Evolutionary conservation across 2,113 vertebrate genomes (phyloP).

Genomic region (Corvus hawaiiensis): DNA sequence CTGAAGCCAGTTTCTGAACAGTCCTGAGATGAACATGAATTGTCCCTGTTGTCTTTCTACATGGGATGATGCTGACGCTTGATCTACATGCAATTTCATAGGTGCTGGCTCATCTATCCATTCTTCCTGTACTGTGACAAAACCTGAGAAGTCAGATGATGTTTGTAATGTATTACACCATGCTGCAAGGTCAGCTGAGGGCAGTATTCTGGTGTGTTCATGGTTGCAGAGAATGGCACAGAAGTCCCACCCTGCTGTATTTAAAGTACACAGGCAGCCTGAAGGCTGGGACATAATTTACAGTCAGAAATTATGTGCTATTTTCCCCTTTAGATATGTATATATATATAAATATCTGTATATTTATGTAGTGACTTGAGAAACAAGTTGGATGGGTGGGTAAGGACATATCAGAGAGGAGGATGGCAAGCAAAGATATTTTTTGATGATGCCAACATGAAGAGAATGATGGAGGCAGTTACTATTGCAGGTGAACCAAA

Average conservation of each 20-base stretch:
- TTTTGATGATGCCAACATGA: background rate
- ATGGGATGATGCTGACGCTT: background rate
- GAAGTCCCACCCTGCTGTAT: background rate
- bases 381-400: background rate
- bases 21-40: background rate
- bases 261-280: background rate
- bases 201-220: background rate
- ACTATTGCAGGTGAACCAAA: background rate
- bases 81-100: background rate
- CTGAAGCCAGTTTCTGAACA: background rate
- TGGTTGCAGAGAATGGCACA: background rate
- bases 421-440: background rate
- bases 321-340: too few relatives aligned
- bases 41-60: background rate
- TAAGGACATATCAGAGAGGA: background rate
- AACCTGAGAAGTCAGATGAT: background rate
- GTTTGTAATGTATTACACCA: background rate
- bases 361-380: background rate
- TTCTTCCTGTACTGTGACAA: background rate
- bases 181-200: background rate
- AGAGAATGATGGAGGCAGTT: background rate
- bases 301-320: background rate
- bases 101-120: rapidly evolving
- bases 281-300: background rate
- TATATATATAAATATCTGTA: too few relatives aligned